A percentile compares a stretch with the other conserved stretches of the same genome.
These are phyloP conservation scores for Geotrupes spiniger DNA, from an alignment of 2,888 invertebrate genomes.

Conservation along the genomic window DNA sequence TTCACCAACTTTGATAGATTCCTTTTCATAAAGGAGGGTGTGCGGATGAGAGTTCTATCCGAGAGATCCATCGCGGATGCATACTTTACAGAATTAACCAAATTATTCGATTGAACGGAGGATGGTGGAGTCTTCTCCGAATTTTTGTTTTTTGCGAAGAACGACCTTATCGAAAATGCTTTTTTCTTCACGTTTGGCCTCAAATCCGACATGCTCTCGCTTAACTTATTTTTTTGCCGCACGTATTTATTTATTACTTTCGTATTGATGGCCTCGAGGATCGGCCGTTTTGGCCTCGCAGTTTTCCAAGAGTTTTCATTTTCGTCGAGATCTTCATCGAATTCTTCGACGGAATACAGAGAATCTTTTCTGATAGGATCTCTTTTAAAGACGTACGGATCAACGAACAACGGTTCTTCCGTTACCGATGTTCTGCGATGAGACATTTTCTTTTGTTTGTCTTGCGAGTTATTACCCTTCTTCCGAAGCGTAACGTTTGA, in stretches of 20 bases:
- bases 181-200: constrained; percentile 12
- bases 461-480: constrained; percentile 4
- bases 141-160: constrained; percentile 20
- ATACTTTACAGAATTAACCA: constrained; percentile 18
- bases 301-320: constrained; percentile 18
- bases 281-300: constrained; percentile 3
- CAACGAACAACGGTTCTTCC: constrained; percentile 1
- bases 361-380: constrained; percentile 22
- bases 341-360: constrained; percentile 33
- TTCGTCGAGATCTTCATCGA: constrained; percentile 29
- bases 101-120: constrained; percentile 9
- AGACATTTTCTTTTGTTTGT: constrained; percentile 9
- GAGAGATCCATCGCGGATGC: constrained; percentile 37
- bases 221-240: background rate
- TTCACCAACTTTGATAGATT: constrained; percentile 35
- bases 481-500: constrained; percentile 4
- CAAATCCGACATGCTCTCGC: background rate
- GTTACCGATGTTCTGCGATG: constrained; percentile 15
- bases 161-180: constrained; percentile 18
- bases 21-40: constrained; percentile 44
- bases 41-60: constrained; percentile 27
- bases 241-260: background rate
- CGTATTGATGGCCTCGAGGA: constrained; percentile 14
- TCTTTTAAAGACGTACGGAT: constrained; percentile 3
- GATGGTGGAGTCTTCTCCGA: constrained; percentile 8